These are phyloP conservation scores for sheep (Ovis aries) DNA, from an alignment of 2,113 vertebrate species.

Conservation along the genomic window ARS-UI_Ramb_v3.0 NC_056067.1:25124001-25124500, in stretches of 20 bases:
- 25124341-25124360: neutral
- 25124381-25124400: neutral
- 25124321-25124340: neutral
- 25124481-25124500: neutral
- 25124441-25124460: neutral
- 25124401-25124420: neutral
- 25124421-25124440: neutral
- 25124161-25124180: neutral
- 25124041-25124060: neutral
- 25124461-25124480: neutral
- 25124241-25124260: neutral
- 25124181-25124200: neutral
- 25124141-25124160: neutral
- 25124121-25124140: neutral
- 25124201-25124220: neutral
- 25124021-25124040: neutral
- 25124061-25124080: neutral
- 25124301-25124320: neutral
- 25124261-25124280: neutral
- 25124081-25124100: neutral
- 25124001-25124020: neutral
- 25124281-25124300: neutral
- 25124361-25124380: neutral
- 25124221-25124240: neutral
- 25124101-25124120: neutral